phyloP scores from a whole-genome alignment of 2,888 invertebrate species.

The Cylindroiulus punctatus region DNA sequence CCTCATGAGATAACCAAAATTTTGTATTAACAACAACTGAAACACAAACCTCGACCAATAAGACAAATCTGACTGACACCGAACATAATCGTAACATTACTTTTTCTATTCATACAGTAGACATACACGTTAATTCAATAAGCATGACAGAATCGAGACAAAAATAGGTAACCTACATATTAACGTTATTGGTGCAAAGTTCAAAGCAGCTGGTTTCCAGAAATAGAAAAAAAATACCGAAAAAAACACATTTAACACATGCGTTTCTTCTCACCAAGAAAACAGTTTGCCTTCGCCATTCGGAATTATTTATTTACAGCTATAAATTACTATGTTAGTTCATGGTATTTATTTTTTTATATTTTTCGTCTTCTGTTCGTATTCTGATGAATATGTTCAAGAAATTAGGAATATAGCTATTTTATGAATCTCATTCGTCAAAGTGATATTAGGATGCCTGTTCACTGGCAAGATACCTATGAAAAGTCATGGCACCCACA shows the following conservation, averaged over 20 bases:
- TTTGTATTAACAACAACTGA: not conserved
- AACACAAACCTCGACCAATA: not conserved
- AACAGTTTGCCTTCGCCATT: slow-evolving; percentile 7
- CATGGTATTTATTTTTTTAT: not conserved
- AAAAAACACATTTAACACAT: slow-evolving; percentile 21
- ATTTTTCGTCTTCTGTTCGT: not conserved
- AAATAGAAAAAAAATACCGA: not conserved
- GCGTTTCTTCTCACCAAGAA: not conserved
- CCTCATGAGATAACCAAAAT: not conserved
- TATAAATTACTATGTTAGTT: slow-evolving; percentile 4
- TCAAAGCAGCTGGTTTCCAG: slow-evolving; percentile 2
- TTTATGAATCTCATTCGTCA: no score
- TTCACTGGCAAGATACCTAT: no score
- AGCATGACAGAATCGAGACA: not conserved
- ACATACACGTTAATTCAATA: not conserved
- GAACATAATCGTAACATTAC: not conserved
- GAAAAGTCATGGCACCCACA: no score
- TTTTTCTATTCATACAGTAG: not conserved
- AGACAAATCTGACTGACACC: slow-evolving; percentile 7
- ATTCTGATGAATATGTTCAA: not conserved
- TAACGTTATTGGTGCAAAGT: not conserved
- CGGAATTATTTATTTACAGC: slow-evolving; percentile 23
- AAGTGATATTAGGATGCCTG: no score
- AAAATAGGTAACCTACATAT: slow-evolving; percentile 39
- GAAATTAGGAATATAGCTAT: slow-evolving; percentile 12